A percentile compares a stretch with the other conserved stretches of the same genome.
Conservation (phyloP, 2,888 invertebrate species). For the Pseudococcus longispinus region DNA sequence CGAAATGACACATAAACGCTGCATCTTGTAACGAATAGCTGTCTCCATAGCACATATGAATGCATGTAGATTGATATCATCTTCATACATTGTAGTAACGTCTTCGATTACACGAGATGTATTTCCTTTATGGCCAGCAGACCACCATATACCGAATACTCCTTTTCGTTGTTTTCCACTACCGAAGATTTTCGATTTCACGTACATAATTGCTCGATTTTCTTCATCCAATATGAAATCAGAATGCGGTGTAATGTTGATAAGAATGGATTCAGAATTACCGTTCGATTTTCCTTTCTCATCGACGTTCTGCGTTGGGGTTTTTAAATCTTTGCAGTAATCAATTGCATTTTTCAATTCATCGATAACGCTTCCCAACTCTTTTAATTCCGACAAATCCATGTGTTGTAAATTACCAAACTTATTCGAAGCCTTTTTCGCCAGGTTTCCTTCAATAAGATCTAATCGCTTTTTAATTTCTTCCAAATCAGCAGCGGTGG, state of each 20-base stretch:
- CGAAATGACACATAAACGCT: not conserved
- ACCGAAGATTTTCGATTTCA: not conserved
- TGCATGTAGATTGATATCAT: not conserved
- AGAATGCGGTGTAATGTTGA: not conserved
- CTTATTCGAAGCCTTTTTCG: not conserved
- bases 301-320: not conserved
- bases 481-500: not conserved
- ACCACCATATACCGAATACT: slow-evolving; percentile 11
- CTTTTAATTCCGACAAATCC: not conserved
- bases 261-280: not conserved
- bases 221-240: slow-evolving; percentile 2
- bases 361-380: not conserved
- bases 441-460: not conserved
- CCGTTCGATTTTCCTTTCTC: not conserved
- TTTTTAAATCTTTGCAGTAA: not conserved
- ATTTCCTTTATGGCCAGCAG: not conserved
- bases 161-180: not conserved
- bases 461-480: not conserved
- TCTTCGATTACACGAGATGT: not conserved
- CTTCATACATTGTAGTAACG: not conserved
- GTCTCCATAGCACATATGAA: slow-evolving; percentile 18
- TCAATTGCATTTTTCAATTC: not conserved
- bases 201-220: not conserved
- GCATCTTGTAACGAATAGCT: not conserved
- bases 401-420: not conserved